Base-by-base conservation (phyloP, 1,140 invertebrate genomes). In the Papilio dardanus region DNA sequence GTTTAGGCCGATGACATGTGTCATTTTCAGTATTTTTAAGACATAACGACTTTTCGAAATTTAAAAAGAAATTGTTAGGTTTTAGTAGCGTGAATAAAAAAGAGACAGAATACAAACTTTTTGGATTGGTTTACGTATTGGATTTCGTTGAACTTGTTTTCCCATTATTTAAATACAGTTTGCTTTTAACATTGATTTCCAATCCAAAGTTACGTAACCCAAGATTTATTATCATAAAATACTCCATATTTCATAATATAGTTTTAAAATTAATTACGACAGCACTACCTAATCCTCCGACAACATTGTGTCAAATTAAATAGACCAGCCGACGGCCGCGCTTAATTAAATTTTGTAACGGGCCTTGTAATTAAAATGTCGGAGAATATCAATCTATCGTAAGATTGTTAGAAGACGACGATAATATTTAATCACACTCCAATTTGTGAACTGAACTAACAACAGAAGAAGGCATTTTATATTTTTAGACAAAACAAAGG, bases 1-100 rank as follows among this genome's bases (percentile, higher is more conserved):
- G 88, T 90, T 85, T 78, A 76, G 76, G 78, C 82, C 81, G 84
- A 86, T 90, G 86, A 89, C 87, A 85, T 75, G 81, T 81, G 87
- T 88, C 90, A 90, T 71, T 73, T 75, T 80, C 76, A 81, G 76
- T 81, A 81, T 84, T 81, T n/a, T 80, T 74, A 65, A 77, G 79
- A 83, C 82, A 81, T 67, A 78, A 81, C 75, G 76, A 81, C 67
- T 54, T 79, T 83, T 87, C 80, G 42, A 79, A 82, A 77, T 85
- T 81, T 78, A 81, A 83, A 73, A 73, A 58, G 42, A 58, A 58
- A 54, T 58, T 58, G 14, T 58, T 31, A 35, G 71, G 30, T 58
- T 73, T 73, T 58, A 71, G 28, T 19, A 54, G 30, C 24, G 33
- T 33, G 50, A 58, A 73, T 54, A 46, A 46, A 50, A 69, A 24